Percentiles rank a stretch among this genome's conserved stretches.
These are phyloP conservation scores for Hydrotaea cyrtoneurina DNA, from an alignment of 2,888 invertebrate species.

Conservation along the genomic window DNA sequence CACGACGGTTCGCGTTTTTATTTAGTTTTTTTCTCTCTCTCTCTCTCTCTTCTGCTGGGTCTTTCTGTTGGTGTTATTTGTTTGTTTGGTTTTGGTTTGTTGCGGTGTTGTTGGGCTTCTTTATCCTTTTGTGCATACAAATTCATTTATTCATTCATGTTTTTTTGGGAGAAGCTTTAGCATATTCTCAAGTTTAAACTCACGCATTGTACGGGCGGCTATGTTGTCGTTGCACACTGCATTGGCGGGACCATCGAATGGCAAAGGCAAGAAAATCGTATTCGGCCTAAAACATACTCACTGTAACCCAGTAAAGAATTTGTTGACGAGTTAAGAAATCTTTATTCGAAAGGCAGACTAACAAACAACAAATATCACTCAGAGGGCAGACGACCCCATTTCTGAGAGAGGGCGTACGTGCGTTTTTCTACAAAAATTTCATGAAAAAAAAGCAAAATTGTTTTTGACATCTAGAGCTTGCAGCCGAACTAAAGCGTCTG, in stretches of 20 bases:
- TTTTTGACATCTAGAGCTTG: too few relatives aligned
- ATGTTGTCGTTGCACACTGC: constrained; percentile 20
- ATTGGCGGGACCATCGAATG: background rate
- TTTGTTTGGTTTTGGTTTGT: constrained; percentile 48
- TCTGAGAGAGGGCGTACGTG: too few relatives aligned
- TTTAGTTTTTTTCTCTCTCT: constrained; percentile 63
- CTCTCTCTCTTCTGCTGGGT: constrained; percentile 31
- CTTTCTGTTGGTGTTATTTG: constrained; percentile 37
- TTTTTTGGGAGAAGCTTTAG: constrained; percentile 51
- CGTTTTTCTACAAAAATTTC: too few relatives aligned
- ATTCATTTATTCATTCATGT: constrained; percentile 67
- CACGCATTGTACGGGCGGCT: constrained; percentile 56
- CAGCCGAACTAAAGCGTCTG: too few relatives aligned
- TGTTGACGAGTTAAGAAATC: too few relatives aligned
- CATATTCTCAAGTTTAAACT: constrained; percentile 58
- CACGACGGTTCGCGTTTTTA: constrained; percentile 78
- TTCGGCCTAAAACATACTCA: background rate
- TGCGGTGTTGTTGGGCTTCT: constrained; percentile 11
- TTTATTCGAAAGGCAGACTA: too few relatives aligned
- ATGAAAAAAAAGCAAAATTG: too few relatives aligned
- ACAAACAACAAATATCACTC: too few relatives aligned
- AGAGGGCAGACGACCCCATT: too few relatives aligned
- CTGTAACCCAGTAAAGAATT: background rate
- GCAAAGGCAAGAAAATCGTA: background rate
- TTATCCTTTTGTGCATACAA: constrained; percentile 47